phyloP scores from a whole-genome alignment of 2,113 vertebrate species.

The Psilopogon haemacephalus region DNA sequence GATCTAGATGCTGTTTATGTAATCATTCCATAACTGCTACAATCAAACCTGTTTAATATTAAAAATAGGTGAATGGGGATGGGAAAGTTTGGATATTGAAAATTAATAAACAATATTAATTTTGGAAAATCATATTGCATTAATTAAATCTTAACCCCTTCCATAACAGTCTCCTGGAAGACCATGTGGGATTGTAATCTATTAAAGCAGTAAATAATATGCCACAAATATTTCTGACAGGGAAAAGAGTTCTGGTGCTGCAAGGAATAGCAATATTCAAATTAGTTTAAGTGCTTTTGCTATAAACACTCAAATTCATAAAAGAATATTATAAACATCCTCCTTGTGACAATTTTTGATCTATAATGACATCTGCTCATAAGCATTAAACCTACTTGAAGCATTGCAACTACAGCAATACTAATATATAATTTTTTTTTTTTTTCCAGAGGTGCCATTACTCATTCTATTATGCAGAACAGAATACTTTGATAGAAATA shows the following conservation, averaged over 20 bases:
- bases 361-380: slow-evolving; percentile 26
- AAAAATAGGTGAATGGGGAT: too few species aligned
- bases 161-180: not conserved
- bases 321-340: not conserved
- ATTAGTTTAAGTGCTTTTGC: slow-evolving; percentile 14
- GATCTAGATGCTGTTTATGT: too few species aligned
- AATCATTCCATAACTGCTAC: too few species aligned
- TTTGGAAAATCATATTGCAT: too few species aligned
- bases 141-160: too few species aligned
- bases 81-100: too few species aligned
- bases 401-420: not conserved
- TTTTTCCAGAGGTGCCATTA: too few species aligned
- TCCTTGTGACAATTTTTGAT: slow-evolving; percentile 46
- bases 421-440: too few species aligned
- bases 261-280: slow-evolving; percentile 39
- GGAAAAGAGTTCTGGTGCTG: slow-evolving; percentile 21
- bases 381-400: slow-evolving; percentile 22
- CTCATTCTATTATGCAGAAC: slow-evolving; percentile 34
- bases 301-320: not conserved
- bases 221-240: slow-evolving; percentile 2
- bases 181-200: not conserved
- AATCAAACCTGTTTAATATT: too few species aligned
- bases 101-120: too few species aligned
- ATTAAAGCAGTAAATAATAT: slow-evolving; percentile 24
- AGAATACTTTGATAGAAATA: slow-evolving; percentile 56